Conservation (phyloP, 2,113 vertebrate genomes). For the Mystacornis crossleyi region DNA sequence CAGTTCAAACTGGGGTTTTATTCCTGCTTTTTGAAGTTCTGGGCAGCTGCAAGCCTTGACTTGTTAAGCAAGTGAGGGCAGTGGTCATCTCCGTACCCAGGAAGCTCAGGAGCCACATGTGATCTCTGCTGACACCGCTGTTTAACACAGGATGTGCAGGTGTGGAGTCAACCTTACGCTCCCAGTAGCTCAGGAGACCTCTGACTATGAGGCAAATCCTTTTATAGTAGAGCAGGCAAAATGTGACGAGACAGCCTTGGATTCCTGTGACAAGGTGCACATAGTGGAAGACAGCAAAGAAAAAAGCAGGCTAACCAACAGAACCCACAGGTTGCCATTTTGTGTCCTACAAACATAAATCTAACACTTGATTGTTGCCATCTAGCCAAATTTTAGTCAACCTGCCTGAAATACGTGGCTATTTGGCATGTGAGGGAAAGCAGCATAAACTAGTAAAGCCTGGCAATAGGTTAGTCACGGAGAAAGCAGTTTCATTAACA, state of each 20-base stretch:
- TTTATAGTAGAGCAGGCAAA: not conserved
- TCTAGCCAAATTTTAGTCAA: not conserved
- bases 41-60: not conserved
- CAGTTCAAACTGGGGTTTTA: not conserved
- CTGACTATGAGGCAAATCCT: not conserved
- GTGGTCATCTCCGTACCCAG: not conserved
- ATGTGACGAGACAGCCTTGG: not conserved
- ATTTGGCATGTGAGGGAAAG: not conserved
- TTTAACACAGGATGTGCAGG: not conserved
- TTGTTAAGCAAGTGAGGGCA: not conserved
- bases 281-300: not conserved
- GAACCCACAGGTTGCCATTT: not conserved
- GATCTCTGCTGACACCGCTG: not conserved
- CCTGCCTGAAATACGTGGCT: not conserved
- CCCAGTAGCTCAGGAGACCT: not conserved
- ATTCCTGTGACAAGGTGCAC: rapidly evolving
- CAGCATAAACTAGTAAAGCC: not conserved
- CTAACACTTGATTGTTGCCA: not conserved
- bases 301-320: not conserved
- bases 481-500: not conserved
- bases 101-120: not conserved
- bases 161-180: not conserved
- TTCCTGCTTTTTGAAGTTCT: not conserved
- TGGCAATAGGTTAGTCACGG: not conserved
- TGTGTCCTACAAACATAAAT: not conserved